Base-by-base conservation (phyloP, 2,888 invertebrate genomes). In the Cosmia pyralina region DNA sequence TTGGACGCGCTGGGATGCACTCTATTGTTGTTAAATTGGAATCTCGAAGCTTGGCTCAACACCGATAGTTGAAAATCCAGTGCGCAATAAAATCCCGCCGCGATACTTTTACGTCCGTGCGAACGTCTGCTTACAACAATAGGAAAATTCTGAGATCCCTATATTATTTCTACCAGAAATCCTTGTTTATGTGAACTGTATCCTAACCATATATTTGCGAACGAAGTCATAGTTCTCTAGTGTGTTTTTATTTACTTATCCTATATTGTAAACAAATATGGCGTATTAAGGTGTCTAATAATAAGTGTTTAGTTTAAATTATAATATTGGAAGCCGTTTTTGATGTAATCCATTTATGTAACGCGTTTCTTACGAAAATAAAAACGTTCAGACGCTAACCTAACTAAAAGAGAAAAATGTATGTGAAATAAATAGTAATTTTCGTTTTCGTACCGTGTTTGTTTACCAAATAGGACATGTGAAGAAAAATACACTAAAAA, bases 141-240 rank as follows among this genome's bases (percentile, higher is more conserved):
- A n/a, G n/a, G n/a, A n/a, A n/a, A n/a, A n/a, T 57, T 28, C 55
- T 44, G 1, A 22, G 10, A 60, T 55, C 13, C 13, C 2, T 22
- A 8, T 13, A 10, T 6, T 28, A 7, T 57, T 34, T 55, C 0
- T n/a, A 15, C 5, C 10, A 48, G 17, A 48, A 44, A 65, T 71
- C 76, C 71, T 76, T 76, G 76, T 76, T 60, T 76, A 70, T 41
- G 17, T 62, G 1, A 59, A 19, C 28, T 34, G 46, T 64, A 53
- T 53, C 22, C 8, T 41, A 58, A 53, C n/a, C 28, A 52, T 65
- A 44, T 50, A 41, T 63, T 58, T 63, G 53, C 64, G n/a, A 59
- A 48, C 13, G 17, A 71, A 59, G 46, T 66, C 48, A 58, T n/a
- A 28, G 48, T 19, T 57, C 4, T 66, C 28, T 66, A 13, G 59